A percentile compares a stretch with the other conserved stretches of the same genome.
Conservation (phyloP, 1,140 invertebrate genomes). For the Araneus ventricosus region DNA sequence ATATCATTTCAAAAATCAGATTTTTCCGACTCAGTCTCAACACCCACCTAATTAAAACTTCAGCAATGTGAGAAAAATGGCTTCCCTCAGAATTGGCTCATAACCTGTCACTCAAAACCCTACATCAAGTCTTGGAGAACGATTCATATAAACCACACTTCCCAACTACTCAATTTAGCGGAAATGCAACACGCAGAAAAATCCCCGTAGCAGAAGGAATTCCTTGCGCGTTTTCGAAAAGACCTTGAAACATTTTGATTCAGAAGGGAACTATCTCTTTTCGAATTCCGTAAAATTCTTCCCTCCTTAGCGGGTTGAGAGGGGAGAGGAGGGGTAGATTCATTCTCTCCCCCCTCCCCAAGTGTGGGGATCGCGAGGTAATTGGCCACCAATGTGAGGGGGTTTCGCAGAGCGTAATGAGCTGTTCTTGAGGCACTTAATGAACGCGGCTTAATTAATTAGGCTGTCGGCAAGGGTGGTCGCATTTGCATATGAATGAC, state of each 20-base stretch:
- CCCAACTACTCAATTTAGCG: background rate
- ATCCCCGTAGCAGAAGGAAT: background rate
- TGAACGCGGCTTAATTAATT: constrained; percentile 63
- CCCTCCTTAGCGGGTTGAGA: background rate
- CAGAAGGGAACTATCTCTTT: constrained; percentile 11
- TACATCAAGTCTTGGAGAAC: background rate
- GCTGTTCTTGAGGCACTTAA: constrained; percentile 54
- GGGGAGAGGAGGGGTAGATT: background rate
- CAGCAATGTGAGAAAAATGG: background rate
- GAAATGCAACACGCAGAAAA: background rate
- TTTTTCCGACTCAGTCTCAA: no score
- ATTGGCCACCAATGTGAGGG: constrained; percentile 5
- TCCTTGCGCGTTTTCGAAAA: background rate
- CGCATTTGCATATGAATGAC: constrained; percentile 64
- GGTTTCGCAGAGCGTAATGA: constrained; percentile 27
- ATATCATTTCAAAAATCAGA: no score
- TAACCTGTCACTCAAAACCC: constrained; percentile 4
- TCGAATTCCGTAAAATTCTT: background rate
- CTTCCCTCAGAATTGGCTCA: background rate
- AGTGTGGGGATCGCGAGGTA: background rate
- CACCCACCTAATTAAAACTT: no score
- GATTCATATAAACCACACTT: background rate
- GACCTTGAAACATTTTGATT: constrained; percentile 9
- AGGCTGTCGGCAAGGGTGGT: constrained; percentile 58
- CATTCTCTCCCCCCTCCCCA: background rate